Conservation (phyloP, 2,113 vertebrate genomes). For the Atherinomorus stipes region DNA sequence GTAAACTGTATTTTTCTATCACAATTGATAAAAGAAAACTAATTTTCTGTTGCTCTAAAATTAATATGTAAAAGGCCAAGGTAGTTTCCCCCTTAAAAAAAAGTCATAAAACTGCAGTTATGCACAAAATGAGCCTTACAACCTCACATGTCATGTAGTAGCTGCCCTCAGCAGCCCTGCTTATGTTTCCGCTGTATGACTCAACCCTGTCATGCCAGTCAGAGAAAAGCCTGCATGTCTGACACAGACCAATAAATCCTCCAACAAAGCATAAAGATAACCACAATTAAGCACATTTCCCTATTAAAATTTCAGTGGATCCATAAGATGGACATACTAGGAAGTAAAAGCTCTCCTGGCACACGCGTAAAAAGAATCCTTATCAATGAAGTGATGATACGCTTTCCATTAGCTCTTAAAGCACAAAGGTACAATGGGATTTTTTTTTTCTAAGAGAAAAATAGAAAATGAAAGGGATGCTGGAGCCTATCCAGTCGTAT, state of each 20-base stretch:
- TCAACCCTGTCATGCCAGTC: background rate
- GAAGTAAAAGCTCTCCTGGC: background rate
- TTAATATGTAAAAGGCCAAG: background rate
- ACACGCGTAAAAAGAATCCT: background rate
- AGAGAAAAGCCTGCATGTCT: background rate
- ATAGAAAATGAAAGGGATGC: background rate
- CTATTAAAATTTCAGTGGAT: background rate
- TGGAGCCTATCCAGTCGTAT: background rate
- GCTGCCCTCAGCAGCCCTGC: background rate
- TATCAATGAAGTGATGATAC: background rate
- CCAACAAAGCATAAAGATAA: background rate
- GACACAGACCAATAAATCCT: background rate
- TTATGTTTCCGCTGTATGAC: background rate
- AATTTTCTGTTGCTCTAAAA: no score
- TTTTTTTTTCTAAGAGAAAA: background rate
- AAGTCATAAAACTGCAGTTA: background rate
- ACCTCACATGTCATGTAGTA: background rate
- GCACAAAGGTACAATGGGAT: background rate
- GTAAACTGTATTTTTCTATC: background rate
- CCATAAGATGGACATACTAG: background rate
- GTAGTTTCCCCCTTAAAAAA: background rate
- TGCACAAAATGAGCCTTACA: background rate
- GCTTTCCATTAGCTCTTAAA: background rate
- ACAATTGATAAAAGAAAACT: background rate
- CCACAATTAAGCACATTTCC: background rate